A percentile compares a stretch with the other conserved stretches of the same genome.
Evolutionary conservation across 53 echinoderm and acorn worm genomes (phyloP).

Genomic region (Holothuria scabra): DNA sequence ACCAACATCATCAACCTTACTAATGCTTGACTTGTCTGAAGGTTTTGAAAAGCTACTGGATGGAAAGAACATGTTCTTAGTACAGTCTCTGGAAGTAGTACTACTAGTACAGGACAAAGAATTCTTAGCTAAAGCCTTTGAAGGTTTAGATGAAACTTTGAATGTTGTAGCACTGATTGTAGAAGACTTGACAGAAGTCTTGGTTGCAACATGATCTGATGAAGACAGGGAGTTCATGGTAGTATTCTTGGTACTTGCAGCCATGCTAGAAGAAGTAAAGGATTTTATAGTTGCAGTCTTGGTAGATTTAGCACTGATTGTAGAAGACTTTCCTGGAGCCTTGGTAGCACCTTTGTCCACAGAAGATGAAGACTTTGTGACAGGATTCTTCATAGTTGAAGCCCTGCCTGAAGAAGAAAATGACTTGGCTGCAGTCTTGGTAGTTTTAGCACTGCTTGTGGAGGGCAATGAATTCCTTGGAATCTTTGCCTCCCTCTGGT

Average conservation of each 20-base stretch:
- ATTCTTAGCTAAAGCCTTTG: conserved; percentile 20
- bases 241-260: no score
- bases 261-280: neutral
- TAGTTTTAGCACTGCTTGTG: no score
- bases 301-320: conserved; percentile 17
- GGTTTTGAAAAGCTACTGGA: conserved; percentile 25
- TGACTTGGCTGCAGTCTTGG: no score
- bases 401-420: no score
- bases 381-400: no score
- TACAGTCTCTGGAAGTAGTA: conserved; percentile 2
- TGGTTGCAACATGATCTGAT: conserved; percentile 3
- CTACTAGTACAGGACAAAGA: conserved; percentile 10
- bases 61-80: conserved; percentile 9
- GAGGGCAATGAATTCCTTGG: no score
- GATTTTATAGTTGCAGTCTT: neutral
- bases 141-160: conserved; percentile 18
- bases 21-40: conserved; percentile 52
- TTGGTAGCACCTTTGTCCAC: neutral
- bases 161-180: conserved; percentile 36
- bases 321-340: neutral
- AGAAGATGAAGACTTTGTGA: no score
- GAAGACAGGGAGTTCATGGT: no score
- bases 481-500: no score
- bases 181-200: conserved; percentile 26
- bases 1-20: conserved; percentile 48